These are phyloP conservation scores for Tuberolachnus salignus DNA, from an alignment of 2,888 invertebrate genomes.

Conservation along the genomic window DNA sequence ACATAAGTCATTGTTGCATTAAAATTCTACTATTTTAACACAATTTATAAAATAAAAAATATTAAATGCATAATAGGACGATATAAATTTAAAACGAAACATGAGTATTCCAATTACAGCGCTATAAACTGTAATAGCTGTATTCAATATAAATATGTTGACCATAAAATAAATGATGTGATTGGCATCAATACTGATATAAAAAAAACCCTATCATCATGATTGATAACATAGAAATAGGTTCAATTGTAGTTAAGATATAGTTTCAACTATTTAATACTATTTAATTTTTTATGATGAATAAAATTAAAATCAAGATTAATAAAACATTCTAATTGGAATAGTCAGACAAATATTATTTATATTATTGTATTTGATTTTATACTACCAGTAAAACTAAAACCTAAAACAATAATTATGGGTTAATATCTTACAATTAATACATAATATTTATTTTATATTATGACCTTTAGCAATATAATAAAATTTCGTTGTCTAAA, in stretches of 20 bases:
- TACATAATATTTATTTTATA: not conserved
- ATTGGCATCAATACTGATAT: too few species aligned
- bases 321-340: not conserved
- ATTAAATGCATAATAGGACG: conserved; percentile 46
- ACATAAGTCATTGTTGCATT: not conserved
- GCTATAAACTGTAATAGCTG: not conserved
- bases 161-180: too few species aligned
- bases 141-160: too few species aligned
- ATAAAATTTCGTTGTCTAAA: conserved; percentile 18
- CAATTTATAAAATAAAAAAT: conserved; percentile 33
- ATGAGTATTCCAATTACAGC: conserved; percentile 7
- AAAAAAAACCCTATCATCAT: too few species aligned
- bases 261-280: not conserved
- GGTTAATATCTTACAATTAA: conserved; percentile 1
- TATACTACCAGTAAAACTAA: not conserved
- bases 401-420: conserved; percentile 38
- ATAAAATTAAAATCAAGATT: not conserved
- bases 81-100: conserved; percentile 9
- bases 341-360: not conserved
- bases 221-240: too few species aligned
- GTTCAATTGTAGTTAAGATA: not conserved
- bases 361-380: conserved; percentile 10
- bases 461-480: conserved; percentile 10
- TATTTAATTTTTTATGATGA: not conserved
- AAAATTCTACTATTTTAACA: conserved; percentile 15